phyloP scores from a whole-genome alignment of 1,140 invertebrate genomes.

The Brachionus asplanchnoidis region DNA sequence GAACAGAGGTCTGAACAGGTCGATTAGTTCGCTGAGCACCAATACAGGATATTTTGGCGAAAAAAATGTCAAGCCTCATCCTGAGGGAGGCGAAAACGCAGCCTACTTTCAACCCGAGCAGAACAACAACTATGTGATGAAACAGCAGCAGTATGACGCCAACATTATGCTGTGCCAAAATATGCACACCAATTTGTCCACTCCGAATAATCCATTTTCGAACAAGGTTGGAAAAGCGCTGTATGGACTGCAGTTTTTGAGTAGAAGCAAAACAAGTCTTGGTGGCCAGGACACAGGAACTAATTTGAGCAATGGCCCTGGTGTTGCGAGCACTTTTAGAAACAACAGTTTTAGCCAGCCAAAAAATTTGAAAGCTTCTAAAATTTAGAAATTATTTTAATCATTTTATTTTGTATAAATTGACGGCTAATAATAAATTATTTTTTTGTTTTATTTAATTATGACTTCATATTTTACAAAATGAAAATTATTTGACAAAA shows the following conservation, averaged over 20 bases:
- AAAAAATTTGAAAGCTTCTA: constrained; percentile 29
- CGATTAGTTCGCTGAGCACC: background rate
- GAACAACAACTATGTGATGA: background rate
- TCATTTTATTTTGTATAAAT: background rate
- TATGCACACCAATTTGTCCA: background rate
- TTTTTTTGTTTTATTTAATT: background rate
- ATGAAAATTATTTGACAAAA: too few relatives aligned
- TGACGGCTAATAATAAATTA: background rate
- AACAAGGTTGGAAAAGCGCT: constrained; percentile 33
- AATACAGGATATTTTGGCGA: constrained; percentile 14
- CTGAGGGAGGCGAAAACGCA: background rate
- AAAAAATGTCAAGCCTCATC: background rate
- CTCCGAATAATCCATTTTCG: constrained; percentile 35
- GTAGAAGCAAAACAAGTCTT: constrained; percentile 33
- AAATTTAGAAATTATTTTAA: constrained; percentile 4
- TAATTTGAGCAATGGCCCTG: background rate
- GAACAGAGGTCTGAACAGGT: background rate
- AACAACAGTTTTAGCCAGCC: constrained; percentile 16
- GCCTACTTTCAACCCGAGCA: background rate
- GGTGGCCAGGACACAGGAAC: background rate
- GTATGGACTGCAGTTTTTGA: constrained; percentile 35
- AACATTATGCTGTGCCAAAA: constrained; percentile 25
- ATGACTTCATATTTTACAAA: too few relatives aligned
- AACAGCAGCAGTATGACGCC: constrained; percentile 15
- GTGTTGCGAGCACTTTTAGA: constrained; percentile 22